Evolutionary conservation across 2,113 vertebrate genomes (phyloP).

Genomic region (Tragelaphus strepsiceros): DNA sequence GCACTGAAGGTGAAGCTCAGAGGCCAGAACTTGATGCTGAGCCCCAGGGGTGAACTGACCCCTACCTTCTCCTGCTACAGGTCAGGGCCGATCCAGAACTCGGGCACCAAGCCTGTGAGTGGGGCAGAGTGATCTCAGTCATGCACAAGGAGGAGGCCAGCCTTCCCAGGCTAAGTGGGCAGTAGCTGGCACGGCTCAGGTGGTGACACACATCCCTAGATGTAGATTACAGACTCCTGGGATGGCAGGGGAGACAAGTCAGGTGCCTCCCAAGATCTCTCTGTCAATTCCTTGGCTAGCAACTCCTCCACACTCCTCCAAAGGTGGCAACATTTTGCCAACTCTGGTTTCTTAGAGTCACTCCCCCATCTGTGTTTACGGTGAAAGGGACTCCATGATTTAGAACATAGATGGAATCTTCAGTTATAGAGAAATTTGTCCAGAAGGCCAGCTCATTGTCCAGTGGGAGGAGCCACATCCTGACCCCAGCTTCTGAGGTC

Average conservation of each 20-base stretch:
- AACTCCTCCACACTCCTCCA: background rate
- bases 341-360: background rate
- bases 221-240: background rate
- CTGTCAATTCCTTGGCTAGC: background rate
- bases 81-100: background rate
- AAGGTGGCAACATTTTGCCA: background rate
- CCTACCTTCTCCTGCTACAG: background rate
- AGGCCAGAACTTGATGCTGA: background rate
- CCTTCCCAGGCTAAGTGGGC: background rate
- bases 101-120: background rate
- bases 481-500: background rate
- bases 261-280: background rate
- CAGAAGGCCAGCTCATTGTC: background rate
- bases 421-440: background rate
- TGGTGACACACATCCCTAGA: background rate
- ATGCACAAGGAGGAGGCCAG: background rate
- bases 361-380: background rate
- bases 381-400: background rate
- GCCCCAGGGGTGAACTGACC: background rate
- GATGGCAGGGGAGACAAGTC: background rate
- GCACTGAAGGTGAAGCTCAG: background rate
- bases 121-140: background rate
- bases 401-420: background rate
- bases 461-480: background rate
- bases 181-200: rapidly evolving